These are phyloP conservation scores for Melanaphis sacchari DNA, from an alignment of 1,140 invertebrate genomes.

Conservation along the genomic window DNA sequence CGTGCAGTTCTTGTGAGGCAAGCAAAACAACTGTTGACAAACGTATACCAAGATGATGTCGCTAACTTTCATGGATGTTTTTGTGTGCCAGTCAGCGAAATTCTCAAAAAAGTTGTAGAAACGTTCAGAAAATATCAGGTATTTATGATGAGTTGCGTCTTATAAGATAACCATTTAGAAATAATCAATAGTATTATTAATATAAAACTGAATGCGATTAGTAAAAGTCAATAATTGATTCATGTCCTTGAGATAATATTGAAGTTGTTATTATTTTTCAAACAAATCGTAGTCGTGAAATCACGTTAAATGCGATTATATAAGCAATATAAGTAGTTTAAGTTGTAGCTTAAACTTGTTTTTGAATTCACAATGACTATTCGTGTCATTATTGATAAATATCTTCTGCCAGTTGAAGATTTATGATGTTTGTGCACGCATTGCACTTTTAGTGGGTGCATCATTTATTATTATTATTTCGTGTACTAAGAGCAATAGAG, in stretches of 20 bases:
- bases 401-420: background rate
- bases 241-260: background rate
- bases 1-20: constrained; percentile 44
- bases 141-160: background rate
- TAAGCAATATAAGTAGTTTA: background rate
- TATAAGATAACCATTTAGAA: background rate
- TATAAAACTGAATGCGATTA: background rate
- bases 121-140: constrained; percentile 31
- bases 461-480: constrained; percentile 33
- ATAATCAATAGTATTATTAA: background rate
- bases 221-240: background rate
- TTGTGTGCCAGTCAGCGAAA: constrained; percentile 32
- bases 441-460: background rate
- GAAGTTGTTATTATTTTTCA: background rate
- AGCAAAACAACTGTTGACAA: background rate
- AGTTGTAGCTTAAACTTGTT: background rate
- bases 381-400: background rate
- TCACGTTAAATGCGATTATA: background rate
- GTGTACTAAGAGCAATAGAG: background rate
- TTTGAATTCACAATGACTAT: constrained; percentile 21
- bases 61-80: background rate
- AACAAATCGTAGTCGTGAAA: background rate
- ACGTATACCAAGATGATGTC: background rate
- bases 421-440: background rate
- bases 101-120: constrained; percentile 6